A percentile compares a stretch with the other conserved stretches of the same genome.
These are phyloP conservation scores for Cirrhinus mrigala DNA, from an alignment of 2,797 vertebrate genomes.

Conservation along the genomic window DNA sequence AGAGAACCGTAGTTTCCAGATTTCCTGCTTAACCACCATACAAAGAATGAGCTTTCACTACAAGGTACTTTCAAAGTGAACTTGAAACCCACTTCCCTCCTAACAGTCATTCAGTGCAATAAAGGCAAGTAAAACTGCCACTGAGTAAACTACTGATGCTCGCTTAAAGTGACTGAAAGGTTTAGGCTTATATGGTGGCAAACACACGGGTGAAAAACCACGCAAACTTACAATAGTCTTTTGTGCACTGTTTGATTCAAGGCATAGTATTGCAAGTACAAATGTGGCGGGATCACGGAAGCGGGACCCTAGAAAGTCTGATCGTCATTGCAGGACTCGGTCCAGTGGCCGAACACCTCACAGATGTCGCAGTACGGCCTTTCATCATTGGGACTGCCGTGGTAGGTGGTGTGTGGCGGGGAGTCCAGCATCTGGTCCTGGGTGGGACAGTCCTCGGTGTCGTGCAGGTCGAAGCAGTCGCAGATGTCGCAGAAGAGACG, in stretches of 20 bases:
- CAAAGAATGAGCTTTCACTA: neutral
- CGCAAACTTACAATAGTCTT: constrained; percentile 62
- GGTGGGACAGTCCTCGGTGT: constrained; percentile 96
- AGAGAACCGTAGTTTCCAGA: neutral
- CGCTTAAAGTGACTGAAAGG: constrained; percentile 37
- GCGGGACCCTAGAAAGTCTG: constrained; percentile 88
- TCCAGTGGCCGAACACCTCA: constrained; percentile 96
- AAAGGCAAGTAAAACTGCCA: constrained; percentile 15
- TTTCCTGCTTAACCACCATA: neutral
- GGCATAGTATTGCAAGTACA: constrained; percentile 66
- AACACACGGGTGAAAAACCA: constrained; percentile 52
- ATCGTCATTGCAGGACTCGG: constrained; percentile 91
- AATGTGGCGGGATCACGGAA: constrained; percentile 70
- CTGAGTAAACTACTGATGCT: constrained; percentile 14
- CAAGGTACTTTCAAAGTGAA: constrained; percentile 1
- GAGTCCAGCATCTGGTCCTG: constrained; percentile 91
- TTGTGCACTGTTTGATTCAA: constrained; percentile 63
- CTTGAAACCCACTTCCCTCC: neutral
- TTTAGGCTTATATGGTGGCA: constrained; percentile 28
- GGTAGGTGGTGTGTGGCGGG: constrained; percentile 90
- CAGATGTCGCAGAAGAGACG: constrained; percentile 98
- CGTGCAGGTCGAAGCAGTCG: constrained; percentile 96
- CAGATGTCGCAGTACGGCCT: constrained; percentile 96
- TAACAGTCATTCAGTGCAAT: constrained; percentile 42
- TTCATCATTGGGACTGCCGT: constrained; percentile 87